Evolutionary conservation across 2,113 vertebrate species (phyloP).

Genomic region (Canis aureus): DNA sequence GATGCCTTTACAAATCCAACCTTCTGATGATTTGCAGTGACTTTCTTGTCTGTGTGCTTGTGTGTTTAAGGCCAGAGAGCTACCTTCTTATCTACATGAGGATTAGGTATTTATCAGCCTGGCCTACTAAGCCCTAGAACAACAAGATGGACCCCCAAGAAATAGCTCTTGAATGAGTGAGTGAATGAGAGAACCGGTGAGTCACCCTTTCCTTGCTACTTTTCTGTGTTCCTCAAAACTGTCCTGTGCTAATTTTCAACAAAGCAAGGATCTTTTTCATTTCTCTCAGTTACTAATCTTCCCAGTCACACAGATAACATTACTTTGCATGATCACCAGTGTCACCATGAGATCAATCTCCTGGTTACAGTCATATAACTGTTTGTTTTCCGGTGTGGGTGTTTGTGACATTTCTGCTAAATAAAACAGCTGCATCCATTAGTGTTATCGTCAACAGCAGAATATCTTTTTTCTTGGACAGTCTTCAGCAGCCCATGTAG

Average conservation of each 20-base stretch:
- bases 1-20: not conserved
- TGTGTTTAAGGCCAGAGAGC: not conserved
- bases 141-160: not conserved
- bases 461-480: not conserved
- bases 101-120: not conserved
- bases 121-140: not conserved
- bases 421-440: not conserved
- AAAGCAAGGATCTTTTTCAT: not conserved
- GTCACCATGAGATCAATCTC: not conserved
- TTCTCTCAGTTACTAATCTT: not conserved
- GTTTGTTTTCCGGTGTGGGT: not conserved
- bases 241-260: not conserved
- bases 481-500: not conserved
- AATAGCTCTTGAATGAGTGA: not conserved
- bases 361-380: not conserved
- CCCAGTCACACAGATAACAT: not conserved
- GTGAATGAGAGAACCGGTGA: not conserved
- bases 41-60: not conserved
- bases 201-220: not conserved
- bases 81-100: not conserved
- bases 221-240: not conserved
- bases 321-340: not conserved
- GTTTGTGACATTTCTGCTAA: not conserved
- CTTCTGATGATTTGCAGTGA: not conserved
- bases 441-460: not conserved